Evolutionary conservation across 2,888 invertebrate species (phyloP).

Genomic region (Seira ritae): DNA sequence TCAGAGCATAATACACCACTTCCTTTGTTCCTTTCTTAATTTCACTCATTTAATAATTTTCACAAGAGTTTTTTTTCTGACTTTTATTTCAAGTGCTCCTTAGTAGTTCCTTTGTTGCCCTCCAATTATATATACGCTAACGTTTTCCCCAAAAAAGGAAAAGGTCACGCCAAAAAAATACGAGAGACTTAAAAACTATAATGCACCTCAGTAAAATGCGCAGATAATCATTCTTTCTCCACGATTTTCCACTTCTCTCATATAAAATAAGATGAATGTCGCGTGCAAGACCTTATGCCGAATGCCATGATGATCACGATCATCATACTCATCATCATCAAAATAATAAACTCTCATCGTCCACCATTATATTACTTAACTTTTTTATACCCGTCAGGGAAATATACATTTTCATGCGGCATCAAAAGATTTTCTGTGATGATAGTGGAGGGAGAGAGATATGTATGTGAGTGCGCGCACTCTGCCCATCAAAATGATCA

Average conservation of each 20-base stretch:
- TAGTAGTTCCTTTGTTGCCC: neutral
- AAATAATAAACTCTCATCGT: constrained; percentile 39
- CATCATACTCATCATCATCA: constrained; percentile 21
- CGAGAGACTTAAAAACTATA: too few relatives aligned
- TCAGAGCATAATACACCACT: neutral
- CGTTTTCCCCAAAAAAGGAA: constrained; percentile 2
- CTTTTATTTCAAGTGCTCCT: neutral
- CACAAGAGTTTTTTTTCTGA: neutral
- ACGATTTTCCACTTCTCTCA: constrained; percentile 51
- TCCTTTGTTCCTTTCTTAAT: neutral
- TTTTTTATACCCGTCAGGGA: neutral
- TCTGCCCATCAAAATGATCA: constrained; percentile 27
- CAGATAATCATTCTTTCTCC: too few relatives aligned
- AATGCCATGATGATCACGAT: constrained; percentile 51
- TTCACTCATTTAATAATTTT: neutral
- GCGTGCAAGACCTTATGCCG: constrained; percentile 72
- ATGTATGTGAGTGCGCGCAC: constrained; percentile 13
- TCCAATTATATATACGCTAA: neutral
- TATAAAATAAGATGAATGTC: constrained; percentile 60
- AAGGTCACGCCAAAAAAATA: constrained; percentile 46
- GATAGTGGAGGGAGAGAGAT: neutral
- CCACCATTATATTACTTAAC: constrained; percentile 45
- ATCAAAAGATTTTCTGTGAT: neutral
- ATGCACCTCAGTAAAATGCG: too few relatives aligned
- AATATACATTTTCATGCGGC: constrained; percentile 43